Evolutionary conservation across 2,797 vertebrate species (phyloP).

Genomic region (Thunnus albacares): DNA sequence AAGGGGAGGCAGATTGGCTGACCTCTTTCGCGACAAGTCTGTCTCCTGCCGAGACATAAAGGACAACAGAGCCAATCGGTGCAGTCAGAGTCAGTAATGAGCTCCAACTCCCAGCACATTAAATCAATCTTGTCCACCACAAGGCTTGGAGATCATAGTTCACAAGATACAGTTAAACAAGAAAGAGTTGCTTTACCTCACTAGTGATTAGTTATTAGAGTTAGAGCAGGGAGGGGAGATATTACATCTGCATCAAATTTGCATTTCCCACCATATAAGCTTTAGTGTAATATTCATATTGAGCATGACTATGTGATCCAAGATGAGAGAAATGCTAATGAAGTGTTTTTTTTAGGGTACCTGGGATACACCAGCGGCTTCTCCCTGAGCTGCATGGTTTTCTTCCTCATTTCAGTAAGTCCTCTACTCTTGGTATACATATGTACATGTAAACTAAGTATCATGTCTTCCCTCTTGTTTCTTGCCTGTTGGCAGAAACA

Average conservation of each 20-base stretch:
- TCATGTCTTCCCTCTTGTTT: slow-evolving; percentile 22
- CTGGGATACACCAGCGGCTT: slow-evolving; percentile 98
- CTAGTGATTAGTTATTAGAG: slow-evolving; percentile 1
- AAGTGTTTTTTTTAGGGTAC: slow-evolving; percentile 88
- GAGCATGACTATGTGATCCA: not conserved
- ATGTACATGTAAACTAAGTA: not conserved
- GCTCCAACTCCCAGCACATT: slow-evolving; percentile 33
- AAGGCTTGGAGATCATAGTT: slow-evolving; percentile 5
- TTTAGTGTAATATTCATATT: not conserved
- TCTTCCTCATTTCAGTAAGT: slow-evolving; percentile 96
- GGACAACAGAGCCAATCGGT: slow-evolving; percentile 46
- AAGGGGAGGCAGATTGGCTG: slow-evolving; percentile 39
- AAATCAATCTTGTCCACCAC: slow-evolving; percentile 8
- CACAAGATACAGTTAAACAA: slow-evolving; percentile 4
- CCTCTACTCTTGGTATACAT: not conserved
- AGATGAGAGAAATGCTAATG: slow-evolving; percentile 47
- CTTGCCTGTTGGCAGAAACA: slow-evolving; percentile 27
- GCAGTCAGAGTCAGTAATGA: slow-evolving; percentile 52
- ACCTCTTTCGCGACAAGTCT: slow-evolving; percentile 43
- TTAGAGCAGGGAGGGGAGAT: not conserved
- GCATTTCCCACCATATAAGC: not conserved
- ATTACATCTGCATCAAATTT: not conserved
- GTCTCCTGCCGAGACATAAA: slow-evolving; percentile 45
- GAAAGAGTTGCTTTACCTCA: slow-evolving; percentile 11
- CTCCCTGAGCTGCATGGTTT: slow-evolving; percentile 99